These are phyloP conservation scores for Netelia melanura DNA, from an alignment of 2,888 invertebrate genomes.

Conservation along the genomic window DNA sequence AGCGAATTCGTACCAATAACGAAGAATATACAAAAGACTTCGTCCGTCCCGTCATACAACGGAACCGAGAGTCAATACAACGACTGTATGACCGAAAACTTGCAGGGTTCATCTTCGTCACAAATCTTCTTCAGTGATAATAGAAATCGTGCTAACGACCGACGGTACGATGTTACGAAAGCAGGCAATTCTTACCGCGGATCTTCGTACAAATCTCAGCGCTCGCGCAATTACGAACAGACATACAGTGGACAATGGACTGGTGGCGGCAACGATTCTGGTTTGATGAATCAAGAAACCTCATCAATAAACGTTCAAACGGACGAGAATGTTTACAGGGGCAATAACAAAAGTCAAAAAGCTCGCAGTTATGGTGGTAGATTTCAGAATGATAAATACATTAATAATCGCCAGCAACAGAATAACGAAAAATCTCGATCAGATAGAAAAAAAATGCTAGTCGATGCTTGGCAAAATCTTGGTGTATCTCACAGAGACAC, in stretches of 20 bases:
- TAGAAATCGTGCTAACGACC: slow-evolving; percentile 64
- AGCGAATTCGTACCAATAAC: slow-evolving; percentile 87
- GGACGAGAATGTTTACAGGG: slow-evolving; percentile 50
- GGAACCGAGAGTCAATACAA: slow-evolving; percentile 46
- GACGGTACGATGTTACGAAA: slow-evolving; percentile 66
- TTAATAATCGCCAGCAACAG: slow-evolving; percentile 63
- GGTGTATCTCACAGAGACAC: slow-evolving; percentile 31
- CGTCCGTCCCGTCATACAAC: slow-evolving; percentile 27
- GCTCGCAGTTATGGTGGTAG: slow-evolving; percentile 71
- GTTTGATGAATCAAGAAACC: slow-evolving; percentile 26
- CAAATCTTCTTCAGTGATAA: slow-evolving; percentile 68
- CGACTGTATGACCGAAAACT: slow-evolving; percentile 36
- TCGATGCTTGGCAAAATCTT: slow-evolving; percentile 59
- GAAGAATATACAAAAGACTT: slow-evolving; percentile 41
- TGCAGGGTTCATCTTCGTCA: slow-evolving; percentile 43
- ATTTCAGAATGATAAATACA: slow-evolving; percentile 75
- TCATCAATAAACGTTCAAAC: slow-evolving; percentile 7
- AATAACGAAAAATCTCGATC: slow-evolving; percentile 50
- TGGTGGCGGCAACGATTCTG: slow-evolving; percentile 21
- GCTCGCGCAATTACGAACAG: slow-evolving; percentile 67
- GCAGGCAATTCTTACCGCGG: slow-evolving; percentile 56
- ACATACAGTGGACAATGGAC: slow-evolving; percentile 28
- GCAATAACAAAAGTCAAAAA: slow-evolving; percentile 48
- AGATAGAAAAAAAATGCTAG: slow-evolving; percentile 55
- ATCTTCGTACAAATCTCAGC: slow-evolving; percentile 52